These are phyloP conservation scores for Psilanteris sp. DNA, from an alignment of 1,140 invertebrate genomes.

Conservation along the genomic window DNA sequence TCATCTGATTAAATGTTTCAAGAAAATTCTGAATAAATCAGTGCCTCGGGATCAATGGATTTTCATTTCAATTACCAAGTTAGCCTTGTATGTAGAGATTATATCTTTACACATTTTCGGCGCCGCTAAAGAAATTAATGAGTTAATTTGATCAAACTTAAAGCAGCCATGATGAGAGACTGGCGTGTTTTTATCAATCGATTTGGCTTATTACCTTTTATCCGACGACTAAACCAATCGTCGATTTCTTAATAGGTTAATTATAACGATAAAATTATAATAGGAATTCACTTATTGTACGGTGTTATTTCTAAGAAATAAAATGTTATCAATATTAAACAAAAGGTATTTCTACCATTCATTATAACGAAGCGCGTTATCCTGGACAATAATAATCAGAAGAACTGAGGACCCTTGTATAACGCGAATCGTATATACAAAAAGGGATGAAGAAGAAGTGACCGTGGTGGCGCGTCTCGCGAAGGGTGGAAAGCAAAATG, in stretches of 20 bases:
- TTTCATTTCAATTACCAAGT: no score
- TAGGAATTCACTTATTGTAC: neutral
- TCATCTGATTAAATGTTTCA: neutral
- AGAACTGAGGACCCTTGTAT: slow-evolving; percentile 35
- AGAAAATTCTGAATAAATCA: neutral
- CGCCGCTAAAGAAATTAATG: no score
- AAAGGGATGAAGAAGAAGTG: slow-evolving; percentile 58
- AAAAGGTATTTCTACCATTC: slow-evolving; percentile 1
- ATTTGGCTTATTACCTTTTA: no score
- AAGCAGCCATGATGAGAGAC: no score
- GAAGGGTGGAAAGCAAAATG: slow-evolving; percentile 74
- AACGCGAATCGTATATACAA: slow-evolving; percentile 31
- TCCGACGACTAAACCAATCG: no score
- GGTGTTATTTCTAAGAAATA: neutral
- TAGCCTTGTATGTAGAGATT: no score
- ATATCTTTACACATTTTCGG: no score
- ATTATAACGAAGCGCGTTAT: slow-evolving; percentile 47
- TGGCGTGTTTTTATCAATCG: no score
- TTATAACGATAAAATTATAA: neutral
- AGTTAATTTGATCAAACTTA: no score
- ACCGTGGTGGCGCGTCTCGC: slow-evolving; percentile 52
- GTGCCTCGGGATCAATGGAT: no score
- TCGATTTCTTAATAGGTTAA: no score
- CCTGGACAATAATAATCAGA: slow-evolving; percentile 50
- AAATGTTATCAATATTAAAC: slow-evolving; percentile 19